These are phyloP conservation scores for Drosophila serrata DNA, from an alignment of 1,140 invertebrate genomes.

Conservation along the genomic window DNA sequence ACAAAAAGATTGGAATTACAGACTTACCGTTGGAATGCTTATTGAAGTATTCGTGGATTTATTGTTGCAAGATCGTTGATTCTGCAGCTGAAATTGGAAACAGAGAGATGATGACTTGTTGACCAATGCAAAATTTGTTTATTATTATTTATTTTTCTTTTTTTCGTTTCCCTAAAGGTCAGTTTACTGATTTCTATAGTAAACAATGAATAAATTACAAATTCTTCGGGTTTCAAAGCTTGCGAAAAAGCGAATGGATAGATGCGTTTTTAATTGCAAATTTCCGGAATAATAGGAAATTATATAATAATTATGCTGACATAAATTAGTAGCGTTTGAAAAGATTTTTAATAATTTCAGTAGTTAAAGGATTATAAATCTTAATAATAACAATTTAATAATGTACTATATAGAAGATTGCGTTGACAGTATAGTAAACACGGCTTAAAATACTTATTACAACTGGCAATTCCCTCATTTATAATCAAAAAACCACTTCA, in stretches of 20 bases:
- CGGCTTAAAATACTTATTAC: background rate
- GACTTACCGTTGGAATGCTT: constrained; percentile 19
- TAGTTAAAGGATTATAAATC: background rate
- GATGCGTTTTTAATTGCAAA: constrained; percentile 23
- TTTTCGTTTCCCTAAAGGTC: constrained; percentile 14
- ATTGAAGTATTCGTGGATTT: constrained; percentile 6
- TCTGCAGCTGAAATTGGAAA: constrained; percentile 17
- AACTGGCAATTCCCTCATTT: background rate
- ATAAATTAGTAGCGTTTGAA: background rate
- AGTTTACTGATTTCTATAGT: constrained; percentile 9
- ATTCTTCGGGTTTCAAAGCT: background rate
- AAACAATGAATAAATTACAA: constrained; percentile 18
- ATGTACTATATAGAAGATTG: too few species aligned
- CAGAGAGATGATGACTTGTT: background rate
- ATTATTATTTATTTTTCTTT: too few species aligned
- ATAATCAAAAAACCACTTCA: background rate
- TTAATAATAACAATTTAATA: background rate
- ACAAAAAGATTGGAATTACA: too few species aligned
- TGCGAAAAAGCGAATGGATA: background rate
- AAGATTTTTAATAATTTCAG: too few species aligned
- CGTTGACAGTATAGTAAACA: background rate
- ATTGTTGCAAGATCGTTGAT: background rate
- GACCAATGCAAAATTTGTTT: background rate
- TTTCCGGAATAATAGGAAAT: background rate
- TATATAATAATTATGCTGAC: background rate